A percentile compares a stretch with the other conserved stretches of the same genome.
Conservation (phyloP, 2,888 invertebrate genomes). For the Leptopilina drosophilae region DNA sequence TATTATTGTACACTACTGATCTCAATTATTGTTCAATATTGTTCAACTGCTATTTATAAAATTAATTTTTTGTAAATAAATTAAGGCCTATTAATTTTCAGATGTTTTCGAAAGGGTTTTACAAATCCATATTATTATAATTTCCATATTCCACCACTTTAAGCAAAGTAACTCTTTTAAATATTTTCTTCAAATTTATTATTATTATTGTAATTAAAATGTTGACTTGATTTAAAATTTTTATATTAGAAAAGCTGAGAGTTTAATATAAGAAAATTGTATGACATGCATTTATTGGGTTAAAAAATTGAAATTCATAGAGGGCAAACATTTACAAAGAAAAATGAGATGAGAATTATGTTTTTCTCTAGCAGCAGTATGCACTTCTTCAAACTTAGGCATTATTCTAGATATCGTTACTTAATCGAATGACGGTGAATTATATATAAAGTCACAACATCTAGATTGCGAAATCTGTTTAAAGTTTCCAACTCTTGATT, state of each 20-base stretch:
- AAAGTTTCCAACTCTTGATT: neutral
- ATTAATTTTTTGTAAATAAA: neutral
- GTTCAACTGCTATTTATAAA: neutral
- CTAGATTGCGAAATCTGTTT: slow-evolving; percentile 3
- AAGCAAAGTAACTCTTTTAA: too few relatives aligned
- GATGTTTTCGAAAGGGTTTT: neutral
- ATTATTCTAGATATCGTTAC: slow-evolving; percentile 29
- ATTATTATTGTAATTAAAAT: too few relatives aligned
- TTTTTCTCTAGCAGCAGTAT: slow-evolving; percentile 3
- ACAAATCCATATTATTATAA: too few relatives aligned
- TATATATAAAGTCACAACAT: slow-evolving; percentile 14
- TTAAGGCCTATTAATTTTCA: neutral
- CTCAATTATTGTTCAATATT: neutral
- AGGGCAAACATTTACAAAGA: neutral
- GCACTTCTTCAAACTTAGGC: slow-evolving; percentile 19
- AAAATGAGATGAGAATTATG: neutral
- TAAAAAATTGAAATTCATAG: neutral
- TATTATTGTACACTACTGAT: slow-evolving; percentile 1
- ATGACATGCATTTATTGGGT: neutral
- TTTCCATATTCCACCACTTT: too few relatives aligned
- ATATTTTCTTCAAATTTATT: too few relatives aligned
- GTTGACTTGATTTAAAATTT: too few relatives aligned
- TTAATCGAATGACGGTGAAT: slow-evolving; percentile 17
- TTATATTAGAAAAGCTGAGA: too few relatives aligned
- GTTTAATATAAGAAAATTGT: neutral